Evolutionary conservation across 2,797 vertebrate genomes (phyloP).

Genomic region (Phrynocephalus vlangalii): DNA sequence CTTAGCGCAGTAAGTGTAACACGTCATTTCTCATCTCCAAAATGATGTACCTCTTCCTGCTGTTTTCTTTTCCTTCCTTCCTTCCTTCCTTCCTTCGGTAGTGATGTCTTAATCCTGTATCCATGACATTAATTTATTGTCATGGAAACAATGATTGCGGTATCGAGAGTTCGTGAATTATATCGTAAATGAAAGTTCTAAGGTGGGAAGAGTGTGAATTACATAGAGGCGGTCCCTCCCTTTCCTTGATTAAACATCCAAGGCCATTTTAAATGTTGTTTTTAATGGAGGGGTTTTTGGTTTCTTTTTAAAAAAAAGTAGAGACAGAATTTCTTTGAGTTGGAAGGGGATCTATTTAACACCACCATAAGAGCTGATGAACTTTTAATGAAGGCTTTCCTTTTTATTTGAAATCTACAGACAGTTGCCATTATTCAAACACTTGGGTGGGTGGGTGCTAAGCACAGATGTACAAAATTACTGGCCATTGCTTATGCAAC

Average conservation of each 20-base stretch:
- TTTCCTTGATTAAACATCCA: constrained; percentile 38
- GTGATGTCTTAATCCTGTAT: constrained; percentile 50
- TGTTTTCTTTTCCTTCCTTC: no score
- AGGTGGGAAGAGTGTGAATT: constrained; percentile 32
- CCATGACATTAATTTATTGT: constrained; percentile 57
- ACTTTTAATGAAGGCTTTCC: not conserved
- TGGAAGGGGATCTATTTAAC: not conserved
- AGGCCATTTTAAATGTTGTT: constrained; percentile 25
- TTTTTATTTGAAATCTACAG: constrained; percentile 2
- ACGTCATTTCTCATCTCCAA: constrained; percentile 27
- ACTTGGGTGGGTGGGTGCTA: no score
- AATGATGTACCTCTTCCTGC: constrained; percentile 28
- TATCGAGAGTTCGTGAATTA: constrained; percentile 28
- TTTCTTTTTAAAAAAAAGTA: not conserved
- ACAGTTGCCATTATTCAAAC: not conserved
- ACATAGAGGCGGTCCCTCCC: constrained; percentile 30
- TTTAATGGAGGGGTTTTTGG: constrained; percentile 7
- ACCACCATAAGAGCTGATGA: not conserved
- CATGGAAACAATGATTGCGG: constrained; percentile 64
- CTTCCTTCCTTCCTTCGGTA: not conserved
- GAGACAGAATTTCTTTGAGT: constrained; percentile 21
- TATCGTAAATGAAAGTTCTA: constrained; percentile 46
- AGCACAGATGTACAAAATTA: no score
- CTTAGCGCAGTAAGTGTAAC: not conserved
- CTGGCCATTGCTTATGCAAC: no score